Conservation (phyloP, 2,113 vertebrate genomes). For the Engystomops pustulosus region DNA sequence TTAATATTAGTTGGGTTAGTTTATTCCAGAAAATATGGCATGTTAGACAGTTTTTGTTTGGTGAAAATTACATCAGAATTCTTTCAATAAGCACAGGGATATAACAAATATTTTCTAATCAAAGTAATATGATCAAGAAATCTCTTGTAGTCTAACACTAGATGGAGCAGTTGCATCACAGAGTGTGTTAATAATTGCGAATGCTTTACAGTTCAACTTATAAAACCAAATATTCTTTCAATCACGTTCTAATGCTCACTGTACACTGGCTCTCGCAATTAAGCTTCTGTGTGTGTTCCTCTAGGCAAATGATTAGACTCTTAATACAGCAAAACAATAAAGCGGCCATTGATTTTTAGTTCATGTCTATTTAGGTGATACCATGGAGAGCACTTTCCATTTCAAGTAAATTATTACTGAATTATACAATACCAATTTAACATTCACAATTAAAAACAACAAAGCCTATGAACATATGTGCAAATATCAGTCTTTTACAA, state of each 20-base stretch:
- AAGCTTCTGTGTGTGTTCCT: conserved; percentile 18
- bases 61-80: no score
- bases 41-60: no score
- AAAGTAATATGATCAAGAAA: not conserved
- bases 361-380: conserved; percentile 4
- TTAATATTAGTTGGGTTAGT: no score
- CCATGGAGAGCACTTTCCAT: not conserved
- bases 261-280: conserved; percentile 26
- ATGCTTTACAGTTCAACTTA: not conserved
- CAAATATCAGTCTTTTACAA: not conserved
- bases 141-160: not conserved
- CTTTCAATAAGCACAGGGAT: not conserved
- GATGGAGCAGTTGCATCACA: conserved; percentile 51
- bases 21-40: no score
- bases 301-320: conserved; percentile 44
- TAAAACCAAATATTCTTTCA: conserved; percentile 14
- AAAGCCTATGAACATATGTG: not conserved
- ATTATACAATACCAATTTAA: not conserved
- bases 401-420: conserved; percentile 29
- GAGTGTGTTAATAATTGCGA: not conserved
- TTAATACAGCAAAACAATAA: conserved; percentile 47
- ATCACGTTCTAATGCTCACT: not conserved
- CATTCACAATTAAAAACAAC: conserved; percentile 28
- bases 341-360: conserved; percentile 24
- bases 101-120: not conserved